phyloP scores from a whole-genome alignment of 2,113 vertebrate genomes.

The Saiga tatarica region DNA sequence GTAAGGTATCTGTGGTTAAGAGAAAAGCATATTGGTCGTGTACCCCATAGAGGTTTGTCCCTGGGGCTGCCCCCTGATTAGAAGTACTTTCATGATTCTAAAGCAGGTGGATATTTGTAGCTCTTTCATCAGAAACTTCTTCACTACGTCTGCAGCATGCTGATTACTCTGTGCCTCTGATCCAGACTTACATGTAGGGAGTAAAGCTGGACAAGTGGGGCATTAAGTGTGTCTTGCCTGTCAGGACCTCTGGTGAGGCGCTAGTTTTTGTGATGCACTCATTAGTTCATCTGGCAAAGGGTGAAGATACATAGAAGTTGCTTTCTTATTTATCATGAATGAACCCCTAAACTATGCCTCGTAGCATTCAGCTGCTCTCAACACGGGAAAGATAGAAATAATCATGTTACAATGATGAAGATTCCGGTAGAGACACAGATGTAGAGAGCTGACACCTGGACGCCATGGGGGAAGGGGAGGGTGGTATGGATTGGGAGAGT shows the following conservation, averaged over 20 bases:
- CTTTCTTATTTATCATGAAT: neutral
- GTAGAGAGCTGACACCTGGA: neutral
- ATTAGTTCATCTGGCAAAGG: neutral
- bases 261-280: neutral
- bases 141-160: neutral
- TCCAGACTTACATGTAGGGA: neutral
- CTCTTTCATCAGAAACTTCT: constrained; percentile 16
- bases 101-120: neutral
- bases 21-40: neutral
- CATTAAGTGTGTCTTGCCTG: neutral
- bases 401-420: neutral
- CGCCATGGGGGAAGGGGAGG: neutral
- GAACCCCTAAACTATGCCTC: neutral
- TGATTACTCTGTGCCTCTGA: neutral
- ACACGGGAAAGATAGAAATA: neutral
- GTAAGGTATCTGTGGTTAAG: neutral
- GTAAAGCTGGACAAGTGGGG: neutral
- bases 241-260: neutral
- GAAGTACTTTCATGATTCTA: neutral
- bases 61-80: neutral
- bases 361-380: neutral
- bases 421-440: neutral
- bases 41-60: neutral
- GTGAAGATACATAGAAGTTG: neutral
- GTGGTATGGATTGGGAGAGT: neutral